Evolutionary conservation across 2,888 invertebrate species (phyloP).

Genomic region (Polyommatus icarus): DNA sequence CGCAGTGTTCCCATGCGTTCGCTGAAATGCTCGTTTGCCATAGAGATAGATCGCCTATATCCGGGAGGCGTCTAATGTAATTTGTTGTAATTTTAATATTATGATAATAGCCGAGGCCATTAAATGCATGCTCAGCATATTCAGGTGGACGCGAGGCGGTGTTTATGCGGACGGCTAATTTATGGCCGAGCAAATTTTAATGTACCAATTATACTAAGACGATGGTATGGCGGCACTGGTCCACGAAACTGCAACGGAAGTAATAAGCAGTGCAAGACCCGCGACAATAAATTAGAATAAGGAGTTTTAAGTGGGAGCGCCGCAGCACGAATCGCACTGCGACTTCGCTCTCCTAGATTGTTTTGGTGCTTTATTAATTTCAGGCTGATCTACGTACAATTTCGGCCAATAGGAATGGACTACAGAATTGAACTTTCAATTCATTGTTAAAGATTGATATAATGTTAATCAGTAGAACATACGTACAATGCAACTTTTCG

Average conservation of each 20-base stretch:
- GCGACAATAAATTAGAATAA: slow-evolving; percentile 74
- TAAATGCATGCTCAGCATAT: slow-evolving; percentile 21
- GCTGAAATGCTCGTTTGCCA: neutral
- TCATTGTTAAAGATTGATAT: neutral
- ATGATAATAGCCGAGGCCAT: slow-evolving; percentile 1
- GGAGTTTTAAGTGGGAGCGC: slow-evolving; percentile 68
- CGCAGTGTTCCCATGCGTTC: neutral
- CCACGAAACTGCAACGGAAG: slow-evolving; percentile 73
- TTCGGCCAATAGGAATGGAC: neutral
- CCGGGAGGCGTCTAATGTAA: neutral
- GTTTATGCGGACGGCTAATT: slow-evolving; percentile 63
- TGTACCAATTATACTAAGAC: slow-evolving; percentile 76
- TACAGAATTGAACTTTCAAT: neutral
- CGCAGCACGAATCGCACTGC: slow-evolving; percentile 47
- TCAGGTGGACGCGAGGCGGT: slow-evolving; percentile 38
- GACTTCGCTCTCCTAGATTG: slow-evolving; percentile 27
- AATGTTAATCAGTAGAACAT: neutral
- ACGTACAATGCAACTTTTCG: no score
- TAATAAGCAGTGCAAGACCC: slow-evolving; percentile 77
- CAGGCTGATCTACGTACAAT: neutral
- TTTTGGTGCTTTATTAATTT: neutral
- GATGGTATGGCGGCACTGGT: slow-evolving; percentile 72
- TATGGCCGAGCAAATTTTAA: slow-evolving; percentile 74
- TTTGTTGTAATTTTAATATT: neutral
- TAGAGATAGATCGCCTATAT: neutral